These are phyloP conservation scores for Strongylocentrotus purpuratus DNA, from an alignment of 35 echinoderm and acorn worm genomes.

Conservation along the genomic window DNA sequence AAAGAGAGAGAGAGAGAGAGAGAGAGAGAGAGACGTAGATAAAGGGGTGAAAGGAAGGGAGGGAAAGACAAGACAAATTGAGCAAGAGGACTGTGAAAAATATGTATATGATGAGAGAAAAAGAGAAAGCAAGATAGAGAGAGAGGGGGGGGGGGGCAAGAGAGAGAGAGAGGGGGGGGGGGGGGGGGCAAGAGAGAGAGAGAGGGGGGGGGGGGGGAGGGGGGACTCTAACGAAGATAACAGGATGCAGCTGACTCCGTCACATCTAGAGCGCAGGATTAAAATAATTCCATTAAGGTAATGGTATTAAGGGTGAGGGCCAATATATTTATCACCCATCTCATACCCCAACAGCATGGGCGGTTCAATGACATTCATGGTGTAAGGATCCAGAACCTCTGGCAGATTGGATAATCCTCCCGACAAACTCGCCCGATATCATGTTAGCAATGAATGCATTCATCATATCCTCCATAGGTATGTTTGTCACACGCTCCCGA, in stretches of 20 bases:
- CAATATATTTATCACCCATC: slow-evolving; percentile 20
- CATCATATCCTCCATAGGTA: background rate
- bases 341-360: background rate
- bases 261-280: slow-evolving; percentile 34
- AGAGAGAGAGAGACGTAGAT: background rate
- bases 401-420: background rate
- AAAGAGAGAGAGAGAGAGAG: background rate
- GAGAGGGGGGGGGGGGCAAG: background rate
- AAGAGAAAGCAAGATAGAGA: background rate
- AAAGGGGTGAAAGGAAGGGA: background rate
- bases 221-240: background rate
- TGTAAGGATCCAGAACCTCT: background rate
- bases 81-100: background rate
- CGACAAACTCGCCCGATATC: background rate
- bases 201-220: background rate
- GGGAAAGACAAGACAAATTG: background rate
- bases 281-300: slow-evolving; percentile 37
- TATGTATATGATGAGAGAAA: background rate
- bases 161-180: background rate
- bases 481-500: background rate
- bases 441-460: background rate
- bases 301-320: slow-evolving; percentile 10
- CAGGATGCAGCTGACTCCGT: background rate
- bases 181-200: background rate
- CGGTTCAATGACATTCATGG: background rate